Percentiles rank a stretch among this genome's conserved stretches.
phyloP scores from a whole-genome alignment of 2,797 vertebrate species.

The Alauda arvensis region DNA sequence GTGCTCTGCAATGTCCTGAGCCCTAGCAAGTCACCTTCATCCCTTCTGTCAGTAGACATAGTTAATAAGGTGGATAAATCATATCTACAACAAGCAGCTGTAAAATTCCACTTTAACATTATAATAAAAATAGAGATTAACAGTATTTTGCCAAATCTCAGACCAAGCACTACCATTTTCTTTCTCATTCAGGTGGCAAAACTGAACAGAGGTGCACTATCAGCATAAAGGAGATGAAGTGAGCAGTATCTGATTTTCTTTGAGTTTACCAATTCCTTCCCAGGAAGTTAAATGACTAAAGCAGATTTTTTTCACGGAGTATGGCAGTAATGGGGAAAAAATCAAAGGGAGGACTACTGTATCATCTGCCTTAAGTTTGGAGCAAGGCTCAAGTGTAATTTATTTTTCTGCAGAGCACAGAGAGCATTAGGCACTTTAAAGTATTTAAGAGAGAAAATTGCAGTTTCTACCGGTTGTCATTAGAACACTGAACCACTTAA shows the following conservation, averaged over 20 bases:
- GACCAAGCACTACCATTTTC: background rate
- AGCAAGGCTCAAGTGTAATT: slow-evolving; percentile 23
- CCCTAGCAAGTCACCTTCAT: background rate
- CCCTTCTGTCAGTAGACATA: background rate
- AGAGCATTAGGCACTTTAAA: slow-evolving; percentile 49
- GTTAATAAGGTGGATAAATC: background rate
- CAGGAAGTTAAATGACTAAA: slow-evolving; percentile 46
- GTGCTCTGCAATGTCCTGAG: background rate
- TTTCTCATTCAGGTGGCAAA: background rate
- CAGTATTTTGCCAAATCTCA: background rate
- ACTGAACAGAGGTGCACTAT: background rate
- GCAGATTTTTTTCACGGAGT: background rate
- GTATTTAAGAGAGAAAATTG: slow-evolving; percentile 38
- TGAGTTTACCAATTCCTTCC: slow-evolving; percentile 1
- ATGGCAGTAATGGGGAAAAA: background rate
- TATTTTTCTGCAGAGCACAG: slow-evolving; percentile 29
- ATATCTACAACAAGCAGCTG: background rate
- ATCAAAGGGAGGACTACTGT: slow-evolving; percentile 6
- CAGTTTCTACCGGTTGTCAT: slow-evolving; percentile 35
- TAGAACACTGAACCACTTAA: slow-evolving; percentile 33
- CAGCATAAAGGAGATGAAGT: background rate
- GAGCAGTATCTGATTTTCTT: slow-evolving; percentile 20
- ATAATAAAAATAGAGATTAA: background rate
- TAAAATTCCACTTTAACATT: background rate
- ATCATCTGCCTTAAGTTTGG: slow-evolving; percentile 18